Evolutionary conservation across 2,797 vertebrate genomes (phyloP), one percentile per base, ranked within the genome.

Genomic region (Parauchenoglanis punctatus): DNA sequence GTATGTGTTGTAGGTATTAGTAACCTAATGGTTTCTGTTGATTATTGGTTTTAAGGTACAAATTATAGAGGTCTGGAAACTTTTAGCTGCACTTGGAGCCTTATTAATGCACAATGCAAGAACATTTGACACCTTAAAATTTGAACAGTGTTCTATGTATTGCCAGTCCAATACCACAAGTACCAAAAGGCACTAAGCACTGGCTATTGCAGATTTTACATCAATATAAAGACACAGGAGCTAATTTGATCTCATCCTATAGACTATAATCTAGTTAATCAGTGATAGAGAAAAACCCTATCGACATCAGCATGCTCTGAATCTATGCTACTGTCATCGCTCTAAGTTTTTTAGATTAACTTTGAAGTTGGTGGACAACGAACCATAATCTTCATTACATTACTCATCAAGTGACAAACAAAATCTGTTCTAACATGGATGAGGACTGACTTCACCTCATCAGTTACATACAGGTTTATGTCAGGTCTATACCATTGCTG

Each of bases 331-430:
- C 10, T 31, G 46, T 46, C 67, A 73, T 84, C 54, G 56, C 2
- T 8, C 10, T 25, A 56, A 31, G 35, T 70, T n/a, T 23, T 68
- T 68, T 52, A 35, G 10, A 35, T 35, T 35, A 0, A 28, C 15
- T 49, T 6, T 81, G 23, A 81, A n/a, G 23, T 81, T 46, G 12
- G 23, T 63, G 58, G 23, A 65, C 18, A 49, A 67, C 49, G 13
- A 65, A 46, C 35, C 25, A 40, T 81, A 40, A 77, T 77, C 12
- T 46, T 46, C 17, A 46, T 8, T 8, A 90, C 89, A 92, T 89
- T 88, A 78, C 56, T 88, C 78, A 81, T 75, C 44, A 86, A 90
- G 82, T 18, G 65, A 83, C 81, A 78, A 81, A 18, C 35, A 58
- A 59, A 23, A 44, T 44, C 35, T 35, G 31, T 81, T 31, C 31